Base-by-base conservation (phyloP, 1,140 invertebrate genomes). In the Procambarus clarkii region DNA sequence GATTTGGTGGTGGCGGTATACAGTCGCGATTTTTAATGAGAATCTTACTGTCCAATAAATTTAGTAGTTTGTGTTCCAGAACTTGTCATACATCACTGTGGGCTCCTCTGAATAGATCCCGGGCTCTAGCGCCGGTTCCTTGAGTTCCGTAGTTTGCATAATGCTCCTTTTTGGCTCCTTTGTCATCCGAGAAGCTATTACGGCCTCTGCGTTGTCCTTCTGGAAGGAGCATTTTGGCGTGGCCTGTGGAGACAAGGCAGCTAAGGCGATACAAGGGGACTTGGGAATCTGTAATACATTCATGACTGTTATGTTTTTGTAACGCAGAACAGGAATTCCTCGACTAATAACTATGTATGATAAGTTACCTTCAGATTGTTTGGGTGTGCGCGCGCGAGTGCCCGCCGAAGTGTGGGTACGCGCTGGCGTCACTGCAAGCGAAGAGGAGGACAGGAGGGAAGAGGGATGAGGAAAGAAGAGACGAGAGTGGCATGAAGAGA, bases 11-110 rank as follows among this genome's bases (percentile, higher is more conserved):
- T 54, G 13, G 50, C 8, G 45, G n/a, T 34, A 71, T 46, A 64
- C n/a, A 60, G 54, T 44, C 34, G 54, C 60, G 58, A 83, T 83
- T 45, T 83, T 83, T 86, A 86, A 86, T 50, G 83, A 86, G 69
- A 88, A 46, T 48, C 13, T 48, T 48, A 54, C 74, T 77, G 85
- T 86, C 85, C 54, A 58, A 86, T 86, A 86, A 86, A 60, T 86
- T 77, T 44, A 34, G 85, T 77, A 60, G 85, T 86, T 86, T 86
- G 85, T 86, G 85, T 86, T 78, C 71, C 76, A 77, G 85, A 86
- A 86, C 85, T 45, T 18, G 50, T 34, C 85, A 86, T 86, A 77
- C 50, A 78, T 86, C 85, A 86, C 45, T 21, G 71, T 78, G 48
- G 76, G 24, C 85, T 78, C n/a, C 85, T 54, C 85, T 60, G 74